These are phyloP conservation scores for Agrenia bidenticulata DNA, from an alignment of 2,888 invertebrate species.

Conservation along the genomic window DNA sequence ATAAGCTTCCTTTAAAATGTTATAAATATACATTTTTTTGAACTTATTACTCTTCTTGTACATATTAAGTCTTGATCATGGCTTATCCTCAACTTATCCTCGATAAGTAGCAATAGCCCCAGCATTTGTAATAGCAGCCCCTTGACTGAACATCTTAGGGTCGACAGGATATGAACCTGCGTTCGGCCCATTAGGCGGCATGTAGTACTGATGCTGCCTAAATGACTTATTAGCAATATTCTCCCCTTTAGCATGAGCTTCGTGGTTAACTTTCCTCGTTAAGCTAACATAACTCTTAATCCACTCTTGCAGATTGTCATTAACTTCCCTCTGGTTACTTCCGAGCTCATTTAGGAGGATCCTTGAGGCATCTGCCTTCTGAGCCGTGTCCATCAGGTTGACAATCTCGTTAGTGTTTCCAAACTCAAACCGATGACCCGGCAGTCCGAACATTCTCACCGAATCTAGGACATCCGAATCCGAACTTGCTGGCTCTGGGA, in stretches of 20 bases:
- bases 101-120: conserved; percentile 14
- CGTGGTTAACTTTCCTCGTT: conserved; percentile 24
- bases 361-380: conserved; percentile 28
- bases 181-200: conserved; percentile 7
- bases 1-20: no score
- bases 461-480: conserved; percentile 16
- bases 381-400: conserved; percentile 33
- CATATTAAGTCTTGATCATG: no score
- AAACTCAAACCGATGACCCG: conserved; percentile 32
- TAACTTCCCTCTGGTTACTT: conserved; percentile 31
- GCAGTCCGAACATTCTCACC: conserved; percentile 14
- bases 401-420: conserved; percentile 34
- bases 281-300: conserved; percentile 25
- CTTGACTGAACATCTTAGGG: conserved; percentile 27
- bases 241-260: conserved; percentile 30
- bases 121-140: conserved; percentile 15
- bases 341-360: conserved; percentile 32
- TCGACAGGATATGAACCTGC: conserved; percentile 10
- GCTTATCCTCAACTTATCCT: conserved; percentile 9
- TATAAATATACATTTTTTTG: no score
- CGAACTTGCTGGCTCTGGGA: conserved; percentile 20
- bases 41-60: no score
- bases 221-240: conserved; percentile 29
- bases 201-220: conserved; percentile 32
- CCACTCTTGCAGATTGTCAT: conserved; percentile 36